phyloP scores from a whole-genome alignment of 2,113 vertebrate genomes.

The Siniperca chuatsi region DNA sequence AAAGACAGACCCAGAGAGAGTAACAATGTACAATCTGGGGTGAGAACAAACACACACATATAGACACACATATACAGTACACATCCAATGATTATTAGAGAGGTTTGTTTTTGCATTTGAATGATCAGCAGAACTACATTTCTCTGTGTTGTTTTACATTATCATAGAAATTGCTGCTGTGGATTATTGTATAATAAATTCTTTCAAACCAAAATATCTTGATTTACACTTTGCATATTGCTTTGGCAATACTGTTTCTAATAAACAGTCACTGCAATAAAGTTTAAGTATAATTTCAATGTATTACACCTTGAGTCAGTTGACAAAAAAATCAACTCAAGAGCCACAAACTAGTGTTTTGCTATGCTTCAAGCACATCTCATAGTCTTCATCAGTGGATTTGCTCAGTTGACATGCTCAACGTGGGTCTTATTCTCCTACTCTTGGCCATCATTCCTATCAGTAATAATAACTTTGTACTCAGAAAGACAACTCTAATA shows the following conservation, averaged over 20 bases:
- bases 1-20: conserved; percentile 27
- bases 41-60: conserved; percentile 24
- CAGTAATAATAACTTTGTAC: too few species aligned
- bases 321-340: not conserved
- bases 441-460: too few species aligned
- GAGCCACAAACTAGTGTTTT: not conserved
- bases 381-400: too few species aligned
- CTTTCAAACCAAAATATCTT: conserved; percentile 14
- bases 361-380: not conserved
- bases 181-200: conserved; percentile 11
- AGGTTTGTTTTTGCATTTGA: conserved; percentile 11
- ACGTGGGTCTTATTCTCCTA: too few species aligned
- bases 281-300: not conserved
- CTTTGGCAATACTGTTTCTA: not conserved
- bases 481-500: not conserved
- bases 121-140: conserved; percentile 18
- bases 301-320: not conserved
- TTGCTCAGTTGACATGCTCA: too few species aligned
- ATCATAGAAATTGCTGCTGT: conserved; percentile 2
- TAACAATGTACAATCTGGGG: conserved; percentile 29
- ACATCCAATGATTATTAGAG: conserved; percentile 28
- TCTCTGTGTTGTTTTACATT: conserved; percentile 22
- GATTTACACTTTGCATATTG: not conserved
- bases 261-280: not conserved
- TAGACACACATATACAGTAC: not conserved